These are phyloP conservation scores for Platichthys stellatus DNA, from an alignment of 2,113 vertebrate genomes.

Conservation along the genomic window DNA sequence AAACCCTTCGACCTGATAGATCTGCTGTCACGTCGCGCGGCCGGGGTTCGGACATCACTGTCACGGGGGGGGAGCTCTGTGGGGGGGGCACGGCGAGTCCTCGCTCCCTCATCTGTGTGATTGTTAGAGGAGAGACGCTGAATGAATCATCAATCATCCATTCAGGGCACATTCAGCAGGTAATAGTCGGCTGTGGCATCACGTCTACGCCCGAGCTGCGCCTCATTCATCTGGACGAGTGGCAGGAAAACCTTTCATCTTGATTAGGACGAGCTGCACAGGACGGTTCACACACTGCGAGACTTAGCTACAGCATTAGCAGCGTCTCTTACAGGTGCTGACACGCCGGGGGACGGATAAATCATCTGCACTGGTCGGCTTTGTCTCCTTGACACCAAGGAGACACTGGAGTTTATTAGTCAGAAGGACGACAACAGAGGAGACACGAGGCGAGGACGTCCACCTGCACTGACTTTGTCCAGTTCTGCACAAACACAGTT, in stretches of 20 bases:
- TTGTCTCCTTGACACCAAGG: conserved; percentile 6
- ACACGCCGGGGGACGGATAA: not conserved
- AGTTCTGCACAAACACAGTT: not conserved
- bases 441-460: not conserved
- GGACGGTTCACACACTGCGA: conserved; percentile 30
- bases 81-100: conserved; percentile 52
- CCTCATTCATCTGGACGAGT: conserved; percentile 65
- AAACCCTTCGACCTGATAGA: conserved; percentile 75
- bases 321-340: conserved; percentile 1
- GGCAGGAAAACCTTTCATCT: conserved; percentile 66
- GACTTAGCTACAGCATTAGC: conserved; percentile 19
- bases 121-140: conserved; percentile 67
- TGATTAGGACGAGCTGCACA: conserved; percentile 52
- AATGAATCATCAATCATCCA: conserved; percentile 79
- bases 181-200: conserved; percentile 72
- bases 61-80: conserved; percentile 54
- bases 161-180: conserved; percentile 72
- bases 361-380: not conserved
- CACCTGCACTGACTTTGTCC: not conserved
- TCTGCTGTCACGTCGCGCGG: conserved; percentile 76
- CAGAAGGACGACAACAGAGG: not conserved
- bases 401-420: not conserved
- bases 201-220: conserved; percentile 48
- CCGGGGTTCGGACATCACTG: conserved; percentile 64
- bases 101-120: conserved; percentile 71